A percentile compares a stretch with the other conserved stretches of the same genome.
Conservation (phyloP, 1,140 invertebrate species). For the Steinernema feltiae region DNA sequence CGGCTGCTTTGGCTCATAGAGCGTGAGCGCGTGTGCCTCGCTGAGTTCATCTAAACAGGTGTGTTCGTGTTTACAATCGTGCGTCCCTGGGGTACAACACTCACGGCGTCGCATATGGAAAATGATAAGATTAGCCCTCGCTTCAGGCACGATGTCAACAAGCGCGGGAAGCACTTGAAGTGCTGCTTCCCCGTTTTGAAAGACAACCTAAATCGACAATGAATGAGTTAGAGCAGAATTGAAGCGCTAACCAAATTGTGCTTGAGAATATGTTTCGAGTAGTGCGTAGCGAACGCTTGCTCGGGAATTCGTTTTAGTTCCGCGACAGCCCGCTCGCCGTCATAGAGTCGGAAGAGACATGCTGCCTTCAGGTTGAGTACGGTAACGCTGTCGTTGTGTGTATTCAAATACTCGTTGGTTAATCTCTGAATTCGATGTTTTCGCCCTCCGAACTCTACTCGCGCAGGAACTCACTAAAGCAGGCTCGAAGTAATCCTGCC, state of each 20-base stretch:
- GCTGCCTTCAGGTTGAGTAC: constrained; percentile 90
- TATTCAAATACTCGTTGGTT: constrained; percentile 81
- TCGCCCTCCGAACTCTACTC: neutral
- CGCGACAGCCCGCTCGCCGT: constrained; percentile 81
- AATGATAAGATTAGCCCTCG: constrained; percentile 87
- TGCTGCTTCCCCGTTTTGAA: constrained; percentile 85
- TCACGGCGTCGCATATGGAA: constrained; percentile 79
- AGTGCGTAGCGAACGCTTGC: constrained; percentile 46
- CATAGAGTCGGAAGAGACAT: constrained; percentile 80
- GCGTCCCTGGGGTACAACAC: too few relatives aligned
- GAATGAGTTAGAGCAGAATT: constrained; percentile 15
- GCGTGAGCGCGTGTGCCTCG: constrained; percentile 77
- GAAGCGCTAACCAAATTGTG: constrained; percentile 76
- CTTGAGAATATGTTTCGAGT: constrained; percentile 68
- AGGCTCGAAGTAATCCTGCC: constrained; percentile 74
- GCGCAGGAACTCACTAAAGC: constrained; percentile 60
- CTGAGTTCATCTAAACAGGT: constrained; percentile 69
- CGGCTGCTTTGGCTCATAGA: constrained; percentile 85
- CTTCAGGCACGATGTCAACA: constrained; percentile 91
- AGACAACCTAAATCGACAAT: constrained; percentile 67
- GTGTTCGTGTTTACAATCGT: neutral
- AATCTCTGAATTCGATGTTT: constrained; percentile 76
- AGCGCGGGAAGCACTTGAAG: constrained; percentile 79
- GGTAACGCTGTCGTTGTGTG: constrained; percentile 84
- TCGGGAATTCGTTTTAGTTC: constrained; percentile 38